Evolutionary conservation across 30 jellyfish, hydroid and myxozoan species (phyloP), one percentile per base, ranked within the genome.

Genomic region (Pelagia noctiluca): DNA sequence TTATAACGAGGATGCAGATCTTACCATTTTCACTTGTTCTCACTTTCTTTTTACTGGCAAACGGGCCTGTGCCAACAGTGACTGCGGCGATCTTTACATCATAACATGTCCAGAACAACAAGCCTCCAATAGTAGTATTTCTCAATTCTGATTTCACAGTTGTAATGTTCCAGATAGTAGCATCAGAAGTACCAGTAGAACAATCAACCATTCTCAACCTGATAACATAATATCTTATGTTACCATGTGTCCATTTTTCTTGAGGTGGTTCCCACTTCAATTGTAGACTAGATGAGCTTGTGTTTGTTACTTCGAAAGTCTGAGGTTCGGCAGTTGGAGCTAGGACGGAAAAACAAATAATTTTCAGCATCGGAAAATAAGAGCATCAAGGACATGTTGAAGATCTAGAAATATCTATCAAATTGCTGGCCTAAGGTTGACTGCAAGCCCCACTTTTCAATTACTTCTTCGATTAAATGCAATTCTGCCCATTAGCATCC

Each of bases 21-120:
- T 2, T 46, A 74, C 86, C 86, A 30, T 74, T 48, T 50, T 74
- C 86, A 10, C 30, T 8, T 11, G 85, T 73, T 30, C 85, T 73
- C 2, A 29, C 31, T 31, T 46, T 13, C 12, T 1, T 10, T 1
- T 4, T 63, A 24, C 0, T 13, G 1, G 63, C 26, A 30, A 2
- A 68, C 1, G 26, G 26, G 16, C 80, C 80, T 19, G 18, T 63
- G 36, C 80, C 66, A 68, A 68, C 80, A 0, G 80, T 68, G n/a
- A 35, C 67, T 24, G 80, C 80, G 21, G 80, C 61, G 19, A 68
- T 33, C 1, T 35, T 31, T 63, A 68, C 63, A 13, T 35, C 28
- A 68, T 68, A 68, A 13, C 80, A 68, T 68, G 67, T 18, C 80
- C 80, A 68, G 61, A 31, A 68, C 0, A 1, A 4, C 35, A 68